Conservation (phyloP, 2,888 invertebrate species). For the Lordiphosa fenestrarum region DNA sequence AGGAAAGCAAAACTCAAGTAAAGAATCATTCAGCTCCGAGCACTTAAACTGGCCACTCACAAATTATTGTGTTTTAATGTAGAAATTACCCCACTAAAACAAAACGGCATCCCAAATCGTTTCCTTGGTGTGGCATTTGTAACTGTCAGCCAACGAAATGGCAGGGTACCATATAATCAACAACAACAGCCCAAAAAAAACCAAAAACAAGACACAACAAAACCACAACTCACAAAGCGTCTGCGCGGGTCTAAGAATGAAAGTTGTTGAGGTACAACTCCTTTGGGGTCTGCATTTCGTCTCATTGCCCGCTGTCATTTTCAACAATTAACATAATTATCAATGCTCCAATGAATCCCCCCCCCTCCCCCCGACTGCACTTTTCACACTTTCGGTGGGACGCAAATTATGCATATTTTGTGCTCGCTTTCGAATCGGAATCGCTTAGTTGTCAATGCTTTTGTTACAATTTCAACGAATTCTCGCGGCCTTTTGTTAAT, state of each 20-base stretch:
- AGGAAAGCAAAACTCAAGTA: too few relatives aligned
- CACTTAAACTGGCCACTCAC: too few relatives aligned
- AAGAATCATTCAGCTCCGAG: too few relatives aligned
- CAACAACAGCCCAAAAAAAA: conserved; percentile 63
- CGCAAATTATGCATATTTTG: conserved; percentile 66
- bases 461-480: conserved; percentile 54
- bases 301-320: conserved; percentile 11
- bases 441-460: conserved; percentile 47
- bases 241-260: conserved; percentile 59
- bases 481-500: conserved; percentile 39
- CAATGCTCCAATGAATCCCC: conserved; percentile 41
- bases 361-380: conserved; percentile 24
- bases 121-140: conserved; percentile 27
- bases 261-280: conserved; percentile 39
- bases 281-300: conserved; percentile 8
- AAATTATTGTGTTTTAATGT: too few relatives aligned
- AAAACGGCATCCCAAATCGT: conserved; percentile 6
- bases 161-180: conserved; percentile 64
- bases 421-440: conserved; percentile 67
- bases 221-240: conserved; percentile 34
- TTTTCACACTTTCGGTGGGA: conserved; percentile 46
- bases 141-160: conserved; percentile 63
- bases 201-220: conserved; percentile 19
- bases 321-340: conserved; percentile 70
- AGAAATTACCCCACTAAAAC: too few relatives aligned